Evolutionary conservation across 2,797 vertebrate species (phyloP).

Genomic region (Lindbergichthys nudifrons): DNA sequence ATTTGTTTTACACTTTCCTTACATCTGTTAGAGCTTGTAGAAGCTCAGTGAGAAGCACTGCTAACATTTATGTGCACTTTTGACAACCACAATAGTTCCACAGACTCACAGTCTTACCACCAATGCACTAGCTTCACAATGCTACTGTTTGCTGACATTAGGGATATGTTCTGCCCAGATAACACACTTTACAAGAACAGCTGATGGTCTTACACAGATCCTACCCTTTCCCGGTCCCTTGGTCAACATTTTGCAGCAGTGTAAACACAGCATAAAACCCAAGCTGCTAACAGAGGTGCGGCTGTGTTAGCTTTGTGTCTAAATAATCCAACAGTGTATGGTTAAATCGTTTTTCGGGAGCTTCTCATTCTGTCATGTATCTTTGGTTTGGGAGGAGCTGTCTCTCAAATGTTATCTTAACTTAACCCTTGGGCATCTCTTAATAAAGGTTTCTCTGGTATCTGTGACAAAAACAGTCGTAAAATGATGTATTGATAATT

Average conservation of each 20-base stretch:
- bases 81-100: conserved; percentile 1
- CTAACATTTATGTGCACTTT: background rate
- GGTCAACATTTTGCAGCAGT: conserved; percentile 62
- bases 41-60: background rate
- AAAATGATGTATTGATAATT: too few relatives aligned
- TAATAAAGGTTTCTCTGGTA: too few relatives aligned
- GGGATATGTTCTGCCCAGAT: conserved; percentile 60
- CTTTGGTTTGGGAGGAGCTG: background rate
- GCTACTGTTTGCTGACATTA: conserved; percentile 50
- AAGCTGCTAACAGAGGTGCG: conserved; percentile 59
- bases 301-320: conserved; percentile 52
- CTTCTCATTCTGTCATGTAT: background rate
- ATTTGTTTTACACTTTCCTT: background rate
- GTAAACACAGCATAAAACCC: conserved; percentile 68
- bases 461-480: too few relatives aligned
- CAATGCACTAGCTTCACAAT: conserved; percentile 10
- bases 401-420: background rate
- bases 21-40: background rate
- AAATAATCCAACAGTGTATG: conserved; percentile 10
- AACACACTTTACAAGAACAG: conserved; percentile 65
- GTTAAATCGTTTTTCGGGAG: background rate
- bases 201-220: conserved; percentile 42
- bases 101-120: conserved; percentile 5
- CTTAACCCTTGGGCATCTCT: background rate
- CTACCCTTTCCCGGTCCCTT: conserved; percentile 28